Evolutionary conservation across 2,888 invertebrate species (phyloP), one percentile per base, ranked within the genome.

Genomic region (Dascillus cervinus): DNA sequence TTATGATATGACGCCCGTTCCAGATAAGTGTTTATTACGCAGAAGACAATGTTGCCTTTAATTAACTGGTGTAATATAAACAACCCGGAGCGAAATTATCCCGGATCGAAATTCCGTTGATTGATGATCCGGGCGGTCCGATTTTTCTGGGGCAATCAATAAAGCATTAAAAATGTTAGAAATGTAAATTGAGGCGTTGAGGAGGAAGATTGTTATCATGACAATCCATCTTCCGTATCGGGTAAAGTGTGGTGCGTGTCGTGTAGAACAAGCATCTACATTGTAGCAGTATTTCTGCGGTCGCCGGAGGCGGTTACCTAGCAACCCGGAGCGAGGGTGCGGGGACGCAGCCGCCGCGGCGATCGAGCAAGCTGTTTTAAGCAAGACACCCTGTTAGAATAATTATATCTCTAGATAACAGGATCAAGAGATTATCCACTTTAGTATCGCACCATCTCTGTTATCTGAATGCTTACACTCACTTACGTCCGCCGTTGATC

Each of bases 381-480:
- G 58, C 62, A 64, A 64, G 64, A 64, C 63, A 63, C 62, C 62
- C 63, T 59, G 64, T 64, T 62, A 60, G 63, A 64, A 64, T 65
- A 65, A 65, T 65, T 64, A 64, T 63, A 64, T 62, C 62, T 62
- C 55, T 53, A 62, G 65, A 61, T 64, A 62, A 60, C 62, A 56
- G 64, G 65, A 64, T 64, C 62, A 64, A 60, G 62, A 62, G 64
- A 64, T 63, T 64, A 64, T 63, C 63, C 61, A 60, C 60, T 62
- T 62, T 59, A 56, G 57, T 53, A 59, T 61, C 60, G 50, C 60
- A 53, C 62, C 54, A 58, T 62, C 59, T 60, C 50, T 51, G 55
- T 55, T 50, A 50, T 50, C 47, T 48, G 39, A 46, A 47, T 43
- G 47, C 38, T 47, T 43, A 44, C 47, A 49, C 49, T 41, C 43